Evolutionary conservation across 2,113 vertebrate genomes (phyloP), one percentile per base, ranked within the genome.

Genomic region (Pomatorhinus ruficollis): DNA sequence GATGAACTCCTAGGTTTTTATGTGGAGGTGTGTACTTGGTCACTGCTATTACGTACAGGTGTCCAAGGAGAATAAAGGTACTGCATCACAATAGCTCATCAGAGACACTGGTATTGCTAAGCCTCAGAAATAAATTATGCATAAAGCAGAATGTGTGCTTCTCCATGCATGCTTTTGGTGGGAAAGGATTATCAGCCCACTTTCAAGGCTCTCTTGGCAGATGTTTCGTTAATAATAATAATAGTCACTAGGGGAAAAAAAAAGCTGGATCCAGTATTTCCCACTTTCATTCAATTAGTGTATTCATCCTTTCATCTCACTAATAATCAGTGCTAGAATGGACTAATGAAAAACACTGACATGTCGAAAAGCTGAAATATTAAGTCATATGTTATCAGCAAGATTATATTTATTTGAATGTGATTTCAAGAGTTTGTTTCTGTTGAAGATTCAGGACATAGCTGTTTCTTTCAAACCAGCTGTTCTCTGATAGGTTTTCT

Each of bases 111-210:
- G 16, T 88, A 42, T 40, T 74, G 56, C 79, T 50, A 74, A 93
- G 31, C 42, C 39, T 95, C n/a, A 54, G 68, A 47, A 80, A 83
- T 86, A 94, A 91, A 93, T 83, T 60, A 92, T 83, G 78, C 72
- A 94, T 80, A 86, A 89, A 91, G 40, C 21, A 83, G 70, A 69
- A 25, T 54, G n/a, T 80, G 39, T 92, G 75, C 44, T 90, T 87
- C 56, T 91, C 10, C 27, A 20, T 70, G 64, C 42, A 4, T 90
- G 79, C 20, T 84, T 93, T 83, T 90, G 61, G 64, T 94, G 60
- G 49, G 56, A 82, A 82, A n/a, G 14, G 71, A 39, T 84, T 94
- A 89, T 63, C 49, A 90, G 25, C 25, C 40, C 53, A 70, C 20
- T 85, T 79, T 24, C 35, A 72, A 35, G n/a, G 59, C 50, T 61